These are phyloP conservation scores for Pyrochroa serraticornis DNA, from an alignment of 2,888 invertebrate species.

Conservation along the genomic window DNA sequence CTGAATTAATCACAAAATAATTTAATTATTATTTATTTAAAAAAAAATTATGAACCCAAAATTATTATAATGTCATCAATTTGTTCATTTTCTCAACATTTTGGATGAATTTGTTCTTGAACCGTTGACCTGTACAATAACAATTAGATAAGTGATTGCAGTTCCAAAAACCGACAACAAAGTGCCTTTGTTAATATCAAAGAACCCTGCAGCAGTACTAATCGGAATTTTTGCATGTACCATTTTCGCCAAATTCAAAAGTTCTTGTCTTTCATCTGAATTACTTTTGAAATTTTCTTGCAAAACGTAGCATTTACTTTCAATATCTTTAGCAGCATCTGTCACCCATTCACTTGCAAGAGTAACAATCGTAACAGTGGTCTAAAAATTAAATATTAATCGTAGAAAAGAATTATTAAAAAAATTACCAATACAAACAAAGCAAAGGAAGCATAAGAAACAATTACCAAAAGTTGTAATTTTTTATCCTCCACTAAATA, in stretches of 20 bases:
- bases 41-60: no score
- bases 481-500: neutral
- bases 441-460: neutral
- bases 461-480: neutral
- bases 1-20: no score
- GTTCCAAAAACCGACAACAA: neutral
- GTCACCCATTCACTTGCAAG: neutral
- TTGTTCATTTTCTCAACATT: no score
- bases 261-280: neutral
- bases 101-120: no score
- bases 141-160: neutral
- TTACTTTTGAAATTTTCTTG: neutral
- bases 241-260: neutral
- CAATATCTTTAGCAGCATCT: neutral
- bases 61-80: no score
- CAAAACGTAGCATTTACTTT: neutral
- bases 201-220: neutral
- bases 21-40: no score
- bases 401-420: neutral
- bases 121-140: neutral
- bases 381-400: neutral
- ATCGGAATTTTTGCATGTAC: neutral
- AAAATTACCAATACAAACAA: neutral
- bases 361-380: neutral
- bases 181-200: neutral